A percentile compares a stretch with the other conserved stretches of the same genome.
phyloP scores from a whole-genome alignment of 2,888 invertebrate species.

The Cistogaster globosa region DNA sequence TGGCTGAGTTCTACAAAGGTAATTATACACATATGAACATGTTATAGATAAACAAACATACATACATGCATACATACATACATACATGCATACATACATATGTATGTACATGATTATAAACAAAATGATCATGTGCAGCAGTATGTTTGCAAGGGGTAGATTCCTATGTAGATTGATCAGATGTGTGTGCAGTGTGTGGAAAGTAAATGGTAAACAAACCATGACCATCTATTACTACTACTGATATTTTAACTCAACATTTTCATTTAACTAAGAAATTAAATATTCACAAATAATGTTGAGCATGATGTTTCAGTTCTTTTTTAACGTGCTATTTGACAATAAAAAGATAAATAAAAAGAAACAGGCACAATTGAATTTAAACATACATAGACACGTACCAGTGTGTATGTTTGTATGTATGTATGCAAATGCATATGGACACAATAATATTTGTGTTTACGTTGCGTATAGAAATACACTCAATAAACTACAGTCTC shows the following conservation, averaged over 20 bases:
- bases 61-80: background rate
- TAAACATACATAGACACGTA: background rate
- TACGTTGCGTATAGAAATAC: too few relatives aligned
- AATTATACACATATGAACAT: conserved; percentile 37
- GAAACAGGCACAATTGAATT: background rate
- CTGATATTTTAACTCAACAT: conserved; percentile 57
- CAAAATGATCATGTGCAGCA: conserved; percentile 44
- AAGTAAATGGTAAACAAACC: conserved; percentile 69
- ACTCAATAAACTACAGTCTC: background rate
- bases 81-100: background rate
- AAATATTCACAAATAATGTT: conserved; percentile 6
- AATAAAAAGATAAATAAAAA: too few relatives aligned
- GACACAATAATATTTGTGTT: too few relatives aligned
- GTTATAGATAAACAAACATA: too few relatives aligned
- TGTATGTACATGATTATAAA: conserved; percentile 19
- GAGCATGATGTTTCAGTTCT: conserved; percentile 22
- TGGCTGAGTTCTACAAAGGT: conserved; percentile 29
- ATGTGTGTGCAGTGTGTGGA: conserved; percentile 60
- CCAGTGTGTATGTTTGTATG: background rate
- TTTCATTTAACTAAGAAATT: conserved; percentile 42
- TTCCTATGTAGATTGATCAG: conserved; percentile 1
- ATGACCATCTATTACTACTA: conserved; percentile 65
- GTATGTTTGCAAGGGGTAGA: conserved; percentile 34
- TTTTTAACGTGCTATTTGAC: background rate
- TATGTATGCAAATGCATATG: too few relatives aligned